Evolutionary conservation across 2,888 invertebrate species (phyloP).

Genomic region (Sinelater perroti): DNA sequence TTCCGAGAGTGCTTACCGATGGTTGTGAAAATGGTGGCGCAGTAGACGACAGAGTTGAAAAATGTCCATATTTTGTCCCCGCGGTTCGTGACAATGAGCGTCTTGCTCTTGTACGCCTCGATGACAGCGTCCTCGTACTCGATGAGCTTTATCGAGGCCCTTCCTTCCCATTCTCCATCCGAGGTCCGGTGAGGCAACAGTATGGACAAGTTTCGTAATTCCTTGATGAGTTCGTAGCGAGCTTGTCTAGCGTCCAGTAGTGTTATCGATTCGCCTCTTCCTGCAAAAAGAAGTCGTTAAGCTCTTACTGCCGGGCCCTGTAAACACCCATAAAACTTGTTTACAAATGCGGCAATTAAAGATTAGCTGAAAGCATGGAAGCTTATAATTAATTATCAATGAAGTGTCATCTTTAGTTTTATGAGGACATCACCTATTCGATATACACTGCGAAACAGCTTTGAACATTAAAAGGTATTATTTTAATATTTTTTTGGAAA

Average conservation of each 20-base stretch:
- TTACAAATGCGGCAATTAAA: too few species aligned
- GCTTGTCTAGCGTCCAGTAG: conserved; percentile 52
- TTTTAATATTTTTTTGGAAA: too few species aligned
- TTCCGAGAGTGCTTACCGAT: conserved; percentile 72
- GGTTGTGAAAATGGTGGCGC: conserved; percentile 88
- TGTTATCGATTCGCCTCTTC: conserved; percentile 49
- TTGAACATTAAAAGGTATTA: too few species aligned
- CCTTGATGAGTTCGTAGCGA: conserved; percentile 49
- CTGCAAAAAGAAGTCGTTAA: too few species aligned
- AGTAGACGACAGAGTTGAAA: conserved; percentile 87
- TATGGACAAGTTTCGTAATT: conserved; percentile 50
- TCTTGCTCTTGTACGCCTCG: conserved; percentile 48
- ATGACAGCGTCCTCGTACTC: conserved; percentile 65
- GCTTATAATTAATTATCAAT: too few species aligned
- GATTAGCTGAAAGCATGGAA: too few species aligned
- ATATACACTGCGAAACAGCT: too few species aligned
- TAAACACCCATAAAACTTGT: too few species aligned
- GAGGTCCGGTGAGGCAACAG: conserved; percentile 50
- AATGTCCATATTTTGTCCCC: conserved; percentile 76
- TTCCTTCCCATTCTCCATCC: conserved; percentile 62
- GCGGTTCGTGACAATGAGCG: conserved; percentile 50
- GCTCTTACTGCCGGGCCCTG: too few species aligned
- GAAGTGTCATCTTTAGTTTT: too few species aligned
- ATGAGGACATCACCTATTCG: too few species aligned
- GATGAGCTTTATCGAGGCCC: conserved; percentile 61